Evolutionary conservation across 1,140 invertebrate genomes (phyloP).

Genomic region (Druon quercuslanigerum): DNA sequence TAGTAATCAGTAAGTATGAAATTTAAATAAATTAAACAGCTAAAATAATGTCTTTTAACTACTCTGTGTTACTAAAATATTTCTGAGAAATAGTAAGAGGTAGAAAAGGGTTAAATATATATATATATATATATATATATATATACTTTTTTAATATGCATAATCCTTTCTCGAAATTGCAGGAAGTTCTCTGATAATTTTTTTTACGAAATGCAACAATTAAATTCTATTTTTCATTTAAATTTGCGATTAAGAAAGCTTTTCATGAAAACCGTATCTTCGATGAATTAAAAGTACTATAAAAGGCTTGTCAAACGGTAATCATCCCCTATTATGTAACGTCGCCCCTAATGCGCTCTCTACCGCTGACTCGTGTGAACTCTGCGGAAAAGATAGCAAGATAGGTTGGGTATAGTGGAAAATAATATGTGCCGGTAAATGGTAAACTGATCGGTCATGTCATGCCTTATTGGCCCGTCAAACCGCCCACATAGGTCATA

Average conservation of each 20-base stretch:
- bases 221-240: conserved; percentile 11
- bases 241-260: conserved; percentile 12
- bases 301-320: conserved; percentile 68
- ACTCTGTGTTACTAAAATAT: too few species aligned
- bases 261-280: conserved; percentile 51
- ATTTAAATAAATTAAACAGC: too few species aligned
- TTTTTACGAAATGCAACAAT: neutral
- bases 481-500: conserved; percentile 65
- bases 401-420: conserved; percentile 54
- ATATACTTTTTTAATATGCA: too few species aligned
- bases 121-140: too few species aligned
- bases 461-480: conserved; percentile 69
- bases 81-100: too few species aligned
- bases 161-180: too few species aligned
- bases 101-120: too few species aligned
- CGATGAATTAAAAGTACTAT: conserved; percentile 65
- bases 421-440: conserved; percentile 49
- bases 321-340: conserved; percentile 72
- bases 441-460: conserved; percentile 70
- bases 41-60: too few species aligned
- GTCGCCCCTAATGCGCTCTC: conserved; percentile 55
- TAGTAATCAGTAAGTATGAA: too few species aligned
- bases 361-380: conserved; percentile 66
- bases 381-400: conserved; percentile 62
- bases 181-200: too few species aligned